Conservation (phyloP, 2,888 invertebrate species). For the Cryptus armator region DNA sequence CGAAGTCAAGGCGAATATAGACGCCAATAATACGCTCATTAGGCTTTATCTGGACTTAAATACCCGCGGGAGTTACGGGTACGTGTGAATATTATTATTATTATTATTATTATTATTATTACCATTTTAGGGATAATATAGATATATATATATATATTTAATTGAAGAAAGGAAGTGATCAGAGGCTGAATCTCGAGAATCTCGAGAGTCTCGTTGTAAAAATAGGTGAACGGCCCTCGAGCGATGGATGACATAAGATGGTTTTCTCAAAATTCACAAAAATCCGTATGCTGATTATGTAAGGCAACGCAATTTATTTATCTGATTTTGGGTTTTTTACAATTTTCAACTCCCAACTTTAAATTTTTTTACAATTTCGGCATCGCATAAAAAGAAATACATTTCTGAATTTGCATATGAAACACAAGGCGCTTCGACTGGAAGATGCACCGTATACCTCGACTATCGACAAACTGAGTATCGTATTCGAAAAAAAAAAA, state of each 20-base stretch:
- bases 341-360: not conserved
- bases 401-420: too few species aligned
- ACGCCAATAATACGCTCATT: constrained; percentile 35
- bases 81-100: constrained; percentile 45
- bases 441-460: not conserved
- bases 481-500: not conserved
- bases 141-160: constrained; percentile 35
- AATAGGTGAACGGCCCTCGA: constrained; percentile 29
- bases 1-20: not conserved
- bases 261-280: not conserved
- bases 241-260: not conserved
- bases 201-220: constrained; percentile 44
- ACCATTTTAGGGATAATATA: constrained; percentile 29
- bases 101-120: constrained; percentile 17
- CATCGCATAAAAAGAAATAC: too few species aligned
- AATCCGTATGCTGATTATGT: too few species aligned
- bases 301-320: not conserved
- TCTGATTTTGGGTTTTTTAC: not conserved
- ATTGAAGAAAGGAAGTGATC: constrained; percentile 34
- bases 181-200: constrained; percentile 3
- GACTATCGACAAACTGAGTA: not conserved
- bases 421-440: too few species aligned
- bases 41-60: constrained; percentile 41
- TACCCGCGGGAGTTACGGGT: constrained; percentile 27
- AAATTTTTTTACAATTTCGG: not conserved